Base-by-base conservation (phyloP, 2,888 invertebrate genomes). In the Dynastes hyllus region DNA sequence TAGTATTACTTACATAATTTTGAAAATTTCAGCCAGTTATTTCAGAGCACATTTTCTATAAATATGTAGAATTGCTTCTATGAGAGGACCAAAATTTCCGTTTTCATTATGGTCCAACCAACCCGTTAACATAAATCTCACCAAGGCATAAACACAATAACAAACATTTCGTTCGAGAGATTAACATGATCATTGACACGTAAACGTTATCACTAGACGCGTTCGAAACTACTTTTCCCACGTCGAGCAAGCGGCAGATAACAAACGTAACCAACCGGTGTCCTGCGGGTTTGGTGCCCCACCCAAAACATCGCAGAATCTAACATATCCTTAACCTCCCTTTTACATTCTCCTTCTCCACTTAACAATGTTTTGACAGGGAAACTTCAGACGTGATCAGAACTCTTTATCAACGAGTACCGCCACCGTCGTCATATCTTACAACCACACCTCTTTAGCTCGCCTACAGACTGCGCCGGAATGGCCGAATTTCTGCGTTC, bases 351-450 rank as follows among this genome's bases (percentile, higher is more conserved):
- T 45, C 37, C 13, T 29, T 55, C 40, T 63, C 27, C 11, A 61
- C 53, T 0, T 61, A 75, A 75, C 73, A 75, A 75, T 61, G 45
- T 75, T 75, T 61, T 75, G 61, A 75, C 61, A 75, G 61, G 40
- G 73, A 75, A 63, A 75, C 73, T 75, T 75, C 61, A 63, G 61
- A 75, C 73, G 73, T 75, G 73, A 75, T 45, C 73, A 63, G 73
- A 75, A 63, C 73, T 75, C 73, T 75, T 75, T 63, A 75, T 75
- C 69, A 27, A 13, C 73, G 22, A 58, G 22, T 58, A 58, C 55
- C 55, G 55, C 6, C 63, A 55, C 73, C 55, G 45, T 13, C 73
- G 27, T 27, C 45, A 40, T 13, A 45, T 61, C 45, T 50, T 13
- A 51, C 27, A 45, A 51, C 55, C 55, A 22, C 55, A 58, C 55